Percentiles rank a stretch among this genome's conserved stretches.
Evolutionary conservation across 1,140 invertebrate genomes (phyloP).

Genomic region (Habropoda laboriosa): DNA sequence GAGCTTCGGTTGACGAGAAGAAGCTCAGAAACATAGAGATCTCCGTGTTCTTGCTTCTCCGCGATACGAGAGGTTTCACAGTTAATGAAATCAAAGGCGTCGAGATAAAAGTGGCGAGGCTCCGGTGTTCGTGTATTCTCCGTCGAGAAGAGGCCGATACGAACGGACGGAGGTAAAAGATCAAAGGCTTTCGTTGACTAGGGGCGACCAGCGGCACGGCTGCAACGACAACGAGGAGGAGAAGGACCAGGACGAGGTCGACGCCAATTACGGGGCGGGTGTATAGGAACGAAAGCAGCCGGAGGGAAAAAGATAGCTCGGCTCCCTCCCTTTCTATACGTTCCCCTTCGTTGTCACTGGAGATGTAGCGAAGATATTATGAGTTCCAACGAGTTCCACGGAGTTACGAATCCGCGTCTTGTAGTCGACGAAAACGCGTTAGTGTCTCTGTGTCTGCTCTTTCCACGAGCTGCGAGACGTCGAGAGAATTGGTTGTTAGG

Average conservation of each 20-base stretch:
- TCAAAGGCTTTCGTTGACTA: constrained; percentile 56
- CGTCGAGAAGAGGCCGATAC: constrained; percentile 10
- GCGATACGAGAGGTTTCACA: not conserved
- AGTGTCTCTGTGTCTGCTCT: constrained; percentile 50
- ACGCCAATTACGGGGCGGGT: not conserved
- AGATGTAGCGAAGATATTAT: constrained; percentile 64
- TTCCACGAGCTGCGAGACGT: constrained; percentile 30
- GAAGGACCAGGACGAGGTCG: not conserved
- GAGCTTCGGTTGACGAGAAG: too few relatives aligned
- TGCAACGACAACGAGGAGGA: not conserved
- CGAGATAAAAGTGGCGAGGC: constrained; percentile 41
- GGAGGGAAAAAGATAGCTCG: not conserved
- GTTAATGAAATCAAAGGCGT: constrained; percentile 53
- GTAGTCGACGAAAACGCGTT: constrained; percentile 31
- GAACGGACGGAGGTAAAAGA: constrained; percentile 46
- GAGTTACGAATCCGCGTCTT: constrained; percentile 64
- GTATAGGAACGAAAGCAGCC: not conserved
- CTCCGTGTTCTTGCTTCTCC: not conserved
- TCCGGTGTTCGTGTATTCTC: constrained; percentile 15
- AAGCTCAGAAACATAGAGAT: not conserved
- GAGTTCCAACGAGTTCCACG: constrained; percentile 64
- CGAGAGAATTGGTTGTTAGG: constrained; percentile 60
- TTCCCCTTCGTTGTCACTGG: constrained; percentile 57
- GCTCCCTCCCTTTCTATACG: constrained; percentile 45
- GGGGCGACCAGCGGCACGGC: not conserved